phyloP scores from a whole-genome alignment of 2,888 invertebrate species.

The Limenitis camilla region DNA sequence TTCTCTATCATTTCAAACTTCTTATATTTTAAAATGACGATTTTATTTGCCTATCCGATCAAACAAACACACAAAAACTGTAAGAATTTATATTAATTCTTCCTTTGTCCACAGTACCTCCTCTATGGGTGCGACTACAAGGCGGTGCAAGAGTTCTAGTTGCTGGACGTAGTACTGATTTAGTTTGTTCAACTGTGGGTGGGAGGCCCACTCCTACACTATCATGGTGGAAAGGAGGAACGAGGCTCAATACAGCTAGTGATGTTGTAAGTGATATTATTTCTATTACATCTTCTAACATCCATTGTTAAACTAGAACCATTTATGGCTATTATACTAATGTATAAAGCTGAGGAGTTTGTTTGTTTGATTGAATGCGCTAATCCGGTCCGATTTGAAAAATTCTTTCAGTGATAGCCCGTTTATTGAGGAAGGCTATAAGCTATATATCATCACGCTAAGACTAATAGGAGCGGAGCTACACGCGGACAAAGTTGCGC shows the following conservation, averaged over 20 bases:
- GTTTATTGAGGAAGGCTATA: no score
- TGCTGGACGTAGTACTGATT: slow-evolving; percentile 82
- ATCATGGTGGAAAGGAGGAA: slow-evolving; percentile 84
- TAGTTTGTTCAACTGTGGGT: slow-evolving; percentile 84
- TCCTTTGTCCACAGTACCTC: slow-evolving; percentile 68
- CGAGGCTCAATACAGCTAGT: slow-evolving; percentile 76
- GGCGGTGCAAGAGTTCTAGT: slow-evolving; percentile 84
- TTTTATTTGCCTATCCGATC: no score
- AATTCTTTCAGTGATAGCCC: slow-evolving; percentile 53
- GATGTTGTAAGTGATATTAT: slow-evolving; percentile 76
- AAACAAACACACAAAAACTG: neutral
- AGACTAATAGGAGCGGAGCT: no score
- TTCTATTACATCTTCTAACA: no score
- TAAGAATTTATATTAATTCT: no score
- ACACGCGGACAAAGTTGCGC: no score
- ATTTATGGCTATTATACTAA: neutral
- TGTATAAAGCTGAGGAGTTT: neutral
- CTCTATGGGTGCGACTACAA: slow-evolving; percentile 78
- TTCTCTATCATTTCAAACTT: no score
- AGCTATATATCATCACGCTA: no score
- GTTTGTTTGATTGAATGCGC: slow-evolving; percentile 61
- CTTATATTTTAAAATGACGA: no score
- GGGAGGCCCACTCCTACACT: slow-evolving; percentile 86
- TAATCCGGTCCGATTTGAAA: no score
- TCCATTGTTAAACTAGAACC: no score